These are phyloP conservation scores for Ctenopoma kingsleyae DNA, from an alignment of 2,797 vertebrate species.

Conservation along the genomic window DNA sequence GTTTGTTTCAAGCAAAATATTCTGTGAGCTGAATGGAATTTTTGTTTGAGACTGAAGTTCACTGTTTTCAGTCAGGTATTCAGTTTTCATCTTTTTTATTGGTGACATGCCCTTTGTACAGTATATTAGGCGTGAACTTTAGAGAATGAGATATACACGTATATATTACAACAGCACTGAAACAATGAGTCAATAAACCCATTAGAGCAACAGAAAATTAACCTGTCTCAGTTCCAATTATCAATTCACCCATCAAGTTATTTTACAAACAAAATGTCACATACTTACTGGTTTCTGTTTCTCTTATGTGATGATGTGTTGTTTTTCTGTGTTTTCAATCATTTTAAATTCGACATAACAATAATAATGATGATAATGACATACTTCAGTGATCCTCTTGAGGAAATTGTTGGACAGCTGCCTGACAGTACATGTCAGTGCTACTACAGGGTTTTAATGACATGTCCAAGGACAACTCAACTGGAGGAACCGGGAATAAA, in stretches of 20 bases:
- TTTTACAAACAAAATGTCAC: constrained; percentile 9
- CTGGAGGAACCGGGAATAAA: too few species aligned
- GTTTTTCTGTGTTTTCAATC: too few species aligned
- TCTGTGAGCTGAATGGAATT: constrained; percentile 18
- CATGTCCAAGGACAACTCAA: too few species aligned
- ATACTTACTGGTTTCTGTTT: not conserved
- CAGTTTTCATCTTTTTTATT: constrained; percentile 16
- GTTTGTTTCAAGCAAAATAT: constrained; percentile 35
- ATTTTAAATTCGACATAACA: too few species aligned
- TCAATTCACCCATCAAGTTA: not conserved
- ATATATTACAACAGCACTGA: too few species aligned
- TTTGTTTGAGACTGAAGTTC: constrained; percentile 34
- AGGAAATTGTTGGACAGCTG: too few species aligned
- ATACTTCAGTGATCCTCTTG: too few species aligned
- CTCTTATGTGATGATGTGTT: not conserved
- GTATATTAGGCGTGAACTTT: constrained; percentile 2
- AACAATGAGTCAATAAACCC: not conserved
- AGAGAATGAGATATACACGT: too few species aligned
- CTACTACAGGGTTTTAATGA: too few species aligned
- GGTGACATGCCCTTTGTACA: constrained; percentile 18
- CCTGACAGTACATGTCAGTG: too few species aligned
- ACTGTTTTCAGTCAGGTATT: constrained; percentile 22
- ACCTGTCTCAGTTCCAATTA: not conserved
- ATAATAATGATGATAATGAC: too few species aligned
- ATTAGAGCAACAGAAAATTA: not conserved